Percentiles rank a stretch among this genome's conserved stretches.
These are phyloP conservation scores for Cephus rjabovi DNA, from an alignment of 2,888 invertebrate species.

Conservation along the genomic window DNA sequence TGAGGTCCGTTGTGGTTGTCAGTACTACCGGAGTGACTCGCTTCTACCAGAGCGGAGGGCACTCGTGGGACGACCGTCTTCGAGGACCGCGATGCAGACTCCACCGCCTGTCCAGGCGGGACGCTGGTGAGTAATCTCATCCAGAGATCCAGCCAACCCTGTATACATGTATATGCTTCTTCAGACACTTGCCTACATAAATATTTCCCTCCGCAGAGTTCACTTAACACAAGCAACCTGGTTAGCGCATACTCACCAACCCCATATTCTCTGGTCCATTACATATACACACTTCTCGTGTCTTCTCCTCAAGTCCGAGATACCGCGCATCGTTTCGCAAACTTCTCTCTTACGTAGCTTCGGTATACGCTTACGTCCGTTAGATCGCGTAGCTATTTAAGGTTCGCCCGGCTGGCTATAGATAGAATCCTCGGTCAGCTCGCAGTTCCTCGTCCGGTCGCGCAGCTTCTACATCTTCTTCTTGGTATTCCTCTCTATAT, in stretches of 20 bases:
- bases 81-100: conserved; percentile 69
- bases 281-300: background rate
- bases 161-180: background rate
- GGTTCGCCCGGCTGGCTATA: conserved; percentile 64
- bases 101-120: conserved; percentile 15
- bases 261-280: background rate
- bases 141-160: background rate
- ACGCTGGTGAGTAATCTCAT: conserved; percentile 28
- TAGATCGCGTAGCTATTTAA: conserved; percentile 57
- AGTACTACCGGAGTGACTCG: conserved; percentile 85
- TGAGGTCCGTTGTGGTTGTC: conserved; percentile 88
- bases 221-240: background rate
- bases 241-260: background rate
- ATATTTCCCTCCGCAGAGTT: background rate
- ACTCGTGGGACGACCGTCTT: conserved; percentile 76
- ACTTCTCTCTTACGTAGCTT: background rate
- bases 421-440: conserved; percentile 52
- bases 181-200: background rate
- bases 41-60: conserved; percentile 81
- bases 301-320: background rate
- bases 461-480: conserved; percentile 7
- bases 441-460: conserved; percentile 21
- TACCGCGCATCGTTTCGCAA: background rate
- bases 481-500: background rate
- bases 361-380: background rate